Evolutionary conservation across 2,113 vertebrate genomes (phyloP), one percentile per base, ranked within the genome.

Genomic region (Otus sunia): DNA sequence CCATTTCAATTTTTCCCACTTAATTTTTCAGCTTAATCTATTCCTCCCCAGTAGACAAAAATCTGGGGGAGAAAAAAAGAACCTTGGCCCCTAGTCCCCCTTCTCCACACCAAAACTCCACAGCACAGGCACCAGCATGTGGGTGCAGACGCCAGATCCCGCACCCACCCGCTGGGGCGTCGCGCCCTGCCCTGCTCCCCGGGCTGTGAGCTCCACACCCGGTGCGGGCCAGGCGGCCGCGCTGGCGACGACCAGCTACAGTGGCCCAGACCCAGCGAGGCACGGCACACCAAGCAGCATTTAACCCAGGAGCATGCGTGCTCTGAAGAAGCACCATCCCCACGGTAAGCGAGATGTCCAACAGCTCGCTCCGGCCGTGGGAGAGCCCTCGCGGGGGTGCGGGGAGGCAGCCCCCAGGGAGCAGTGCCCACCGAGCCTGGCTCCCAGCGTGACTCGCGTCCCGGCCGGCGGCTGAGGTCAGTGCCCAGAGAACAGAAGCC

Each of bases 41-140:
- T 72, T 64, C 59, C 30, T 86, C 34, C 23, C 45, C 34, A 29
- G 58, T 26, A 78, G 12, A 59, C 13, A 93, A 74, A 83, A 63
- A 17, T 14, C 6, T 1, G 0, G 8, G 12, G 19, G 1, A 2
- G 7, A 6, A 32, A n/a, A 13, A 11, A 41, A 58, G 11, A 45
- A 47, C 3, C 29, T 12, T 60, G 72, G 27, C 53, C 12, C 10
- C 68, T 19, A 79, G 34, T 19, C 9, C 21, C 3, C 12, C 9
- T 59, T 77, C 74, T 50, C 39, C 3, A 2, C 11, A 49, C 32
- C 41, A 73, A 23, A 75, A 96, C 37, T 14, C 21, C 56, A 49
- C 11, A 5, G 36, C 45, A 47, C n/a, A 49, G 43, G 32, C 2
- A 1, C 21, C 5, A 6, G 59, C 7, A 2, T 1, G 2, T 0